These are phyloP conservation scores for Hedychridium roseum DNA, from an alignment of 2,888 invertebrate genomes.

Conservation along the genomic window DNA sequence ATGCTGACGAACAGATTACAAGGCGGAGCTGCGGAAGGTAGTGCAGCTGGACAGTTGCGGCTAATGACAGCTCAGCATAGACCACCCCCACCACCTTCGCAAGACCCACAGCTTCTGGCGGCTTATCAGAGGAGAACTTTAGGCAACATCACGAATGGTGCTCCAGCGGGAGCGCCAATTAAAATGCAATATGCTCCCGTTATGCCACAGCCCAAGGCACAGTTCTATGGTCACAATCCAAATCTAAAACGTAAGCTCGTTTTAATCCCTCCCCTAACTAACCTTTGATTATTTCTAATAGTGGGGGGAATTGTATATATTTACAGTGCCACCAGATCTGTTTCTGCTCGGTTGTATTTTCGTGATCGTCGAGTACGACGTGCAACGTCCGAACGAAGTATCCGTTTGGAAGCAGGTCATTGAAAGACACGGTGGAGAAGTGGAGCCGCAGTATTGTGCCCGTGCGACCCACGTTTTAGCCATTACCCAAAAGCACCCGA, in stretches of 20 bases:
- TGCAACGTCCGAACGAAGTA: conserved; percentile 71
- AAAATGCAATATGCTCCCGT: conserved; percentile 60
- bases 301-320: neutral
- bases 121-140: conserved; percentile 64
- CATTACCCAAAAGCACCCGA: conserved; percentile 88
- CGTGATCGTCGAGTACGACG: conserved; percentile 84
- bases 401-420: conserved; percentile 77
- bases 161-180: conserved; percentile 55
- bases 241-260: conserved; percentile 73
- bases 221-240: conserved; percentile 94
- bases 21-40: conserved; percentile 65
- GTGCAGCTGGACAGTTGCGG: conserved; percentile 67
- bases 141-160: conserved; percentile 67
- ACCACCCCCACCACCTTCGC: conserved; percentile 67
- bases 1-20: conserved; percentile 87
- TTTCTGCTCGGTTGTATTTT: conserved; percentile 95
- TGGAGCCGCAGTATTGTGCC: conserved; percentile 84
- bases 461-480: conserved; percentile 93
- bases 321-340: conserved; percentile 79
- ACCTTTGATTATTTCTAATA: neutral
- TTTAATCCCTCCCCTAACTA: neutral
- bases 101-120: conserved; percentile 51
- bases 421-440: conserved; percentile 84
- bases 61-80: conserved; percentile 87
- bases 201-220: conserved; percentile 69